phyloP scores from a whole-genome alignment of 2,113 vertebrate species.

The Actenoides lindsayi region DNA sequence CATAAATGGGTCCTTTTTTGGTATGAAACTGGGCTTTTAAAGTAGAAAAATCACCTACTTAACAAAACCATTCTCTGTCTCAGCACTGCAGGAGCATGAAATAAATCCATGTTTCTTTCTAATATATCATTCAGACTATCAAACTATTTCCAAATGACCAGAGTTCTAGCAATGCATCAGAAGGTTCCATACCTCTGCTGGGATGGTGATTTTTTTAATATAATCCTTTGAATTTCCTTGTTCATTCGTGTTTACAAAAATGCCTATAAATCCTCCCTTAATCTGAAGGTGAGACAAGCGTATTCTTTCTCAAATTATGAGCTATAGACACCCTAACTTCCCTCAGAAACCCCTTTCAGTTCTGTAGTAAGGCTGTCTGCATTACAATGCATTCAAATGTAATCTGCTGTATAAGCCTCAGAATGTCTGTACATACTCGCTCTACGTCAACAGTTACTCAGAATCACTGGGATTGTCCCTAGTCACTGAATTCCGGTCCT shows the following conservation, averaged over 20 bases:
- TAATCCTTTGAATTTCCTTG: constrained; percentile 28
- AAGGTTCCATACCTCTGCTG: constrained; percentile 24
- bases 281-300: neutral
- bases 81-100: constrained; percentile 66
- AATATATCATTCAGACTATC: constrained; percentile 60
- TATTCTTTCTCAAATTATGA: neutral
- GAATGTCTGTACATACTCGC: neutral
- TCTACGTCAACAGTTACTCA: neutral
- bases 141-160: constrained; percentile 55
- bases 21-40: constrained; percentile 70
- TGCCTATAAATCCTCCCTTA: neutral
- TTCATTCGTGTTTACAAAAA: neutral
- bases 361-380: neutral
- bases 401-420: neutral
- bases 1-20: constrained; percentile 69
- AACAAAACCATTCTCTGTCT: constrained; percentile 66
- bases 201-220: neutral
- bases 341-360: neutral
- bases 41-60: constrained; percentile 69
- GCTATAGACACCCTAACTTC: neutral
- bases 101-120: constrained; percentile 68
- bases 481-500: neutral
- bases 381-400: neutral
- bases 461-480: neutral
- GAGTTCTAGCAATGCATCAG: neutral